Evolutionary conservation across 1,140 invertebrate genomes (phyloP), one percentile per base, ranked within the genome.

Genomic region (Euura saliciscinereae): DNA sequence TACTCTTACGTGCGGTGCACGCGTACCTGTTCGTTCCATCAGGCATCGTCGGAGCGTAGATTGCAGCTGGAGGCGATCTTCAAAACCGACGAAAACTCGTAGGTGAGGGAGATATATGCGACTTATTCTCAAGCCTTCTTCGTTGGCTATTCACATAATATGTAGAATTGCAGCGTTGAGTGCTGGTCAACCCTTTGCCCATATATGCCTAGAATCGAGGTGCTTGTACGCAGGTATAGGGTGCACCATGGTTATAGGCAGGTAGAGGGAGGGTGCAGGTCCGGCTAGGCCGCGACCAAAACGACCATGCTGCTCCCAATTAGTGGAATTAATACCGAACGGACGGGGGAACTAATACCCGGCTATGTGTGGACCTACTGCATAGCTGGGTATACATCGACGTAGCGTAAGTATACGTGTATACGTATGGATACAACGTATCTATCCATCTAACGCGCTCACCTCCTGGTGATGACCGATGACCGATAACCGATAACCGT

Each of bases 241-340:
- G 28, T 28, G n/a, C n/a, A n/a, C n/a, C n/a, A n/a, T n/a, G 28
- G 28, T 28, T 28, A 28, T 28, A 28, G 28, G 28, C 28, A 28
- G 28, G 28, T 28, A 28, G 28, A 28, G 28, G 28, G 28, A 28
- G 28, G 28, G 28, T 28, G 28, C 28, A 28, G 28, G 28, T 28
- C 28, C 28, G 28, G 28, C 28, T 28, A 28, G 28, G 28, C 28
- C 28, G 28, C 28, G 28, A 28, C 28, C 28, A 28, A 28, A 28
- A 28, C 28, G 28, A 28, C 28, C 28, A 28, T 28, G 28, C 28
- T 28, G 28, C 81, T 80, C 81, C 83, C 83, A 86, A 86, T 86
- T 86, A 85, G 84, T 84, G 84, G 82, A 84, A 85, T 85, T 85
- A 84, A 85, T 85, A 82, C 80, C 81, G 78, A 59, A 59, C 13